Percentiles rank a stretch among this genome's conserved stretches.
Conservation (phyloP, 37 sponge, comb jelly and placozoan genomes). For the Bolinopsis microptera region DNA sequence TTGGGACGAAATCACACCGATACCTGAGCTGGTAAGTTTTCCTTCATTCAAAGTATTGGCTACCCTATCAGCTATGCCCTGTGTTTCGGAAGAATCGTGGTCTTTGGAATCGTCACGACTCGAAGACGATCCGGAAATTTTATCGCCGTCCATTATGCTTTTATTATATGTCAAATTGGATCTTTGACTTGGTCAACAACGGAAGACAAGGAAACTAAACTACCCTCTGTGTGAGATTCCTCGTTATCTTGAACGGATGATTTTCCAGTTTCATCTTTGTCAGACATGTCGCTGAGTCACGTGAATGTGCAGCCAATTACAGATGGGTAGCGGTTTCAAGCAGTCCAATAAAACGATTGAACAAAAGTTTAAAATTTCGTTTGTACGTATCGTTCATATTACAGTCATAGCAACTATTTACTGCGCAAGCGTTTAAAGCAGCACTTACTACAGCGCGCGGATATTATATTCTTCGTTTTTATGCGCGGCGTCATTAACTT, state of each 20-base stretch:
- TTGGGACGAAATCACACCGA: too few species aligned
- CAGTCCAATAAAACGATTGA: not conserved
- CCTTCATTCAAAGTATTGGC: not conserved
- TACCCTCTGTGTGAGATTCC: not conserved
- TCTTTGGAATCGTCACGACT: not conserved
- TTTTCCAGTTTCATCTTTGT: slow-evolving; percentile 35
- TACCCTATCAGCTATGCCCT: not conserved
- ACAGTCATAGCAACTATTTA: not conserved
- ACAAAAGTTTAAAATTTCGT: not conserved
- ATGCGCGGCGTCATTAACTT: not conserved
- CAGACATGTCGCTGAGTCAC: slow-evolving; percentile 10
- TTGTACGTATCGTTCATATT: not conserved
- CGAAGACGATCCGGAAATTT: not conserved
- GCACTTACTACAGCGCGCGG: not conserved
- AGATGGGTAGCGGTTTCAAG: not conserved
- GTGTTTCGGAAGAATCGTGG: not conserved
- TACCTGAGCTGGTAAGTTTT: not conserved
- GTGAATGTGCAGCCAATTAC: slow-evolving; percentile 11
- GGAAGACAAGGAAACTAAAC: not conserved
- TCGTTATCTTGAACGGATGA: not conserved
- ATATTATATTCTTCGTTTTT: not conserved
- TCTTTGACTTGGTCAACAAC: not conserved
- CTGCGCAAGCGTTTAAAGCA: not conserved
- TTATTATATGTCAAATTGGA: too few species aligned
- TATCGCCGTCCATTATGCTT: not conserved